These are phyloP conservation scores for Atrina japonica DNA, from an alignment of 2,888 invertebrate genomes.

Conservation along the genomic window DNA sequence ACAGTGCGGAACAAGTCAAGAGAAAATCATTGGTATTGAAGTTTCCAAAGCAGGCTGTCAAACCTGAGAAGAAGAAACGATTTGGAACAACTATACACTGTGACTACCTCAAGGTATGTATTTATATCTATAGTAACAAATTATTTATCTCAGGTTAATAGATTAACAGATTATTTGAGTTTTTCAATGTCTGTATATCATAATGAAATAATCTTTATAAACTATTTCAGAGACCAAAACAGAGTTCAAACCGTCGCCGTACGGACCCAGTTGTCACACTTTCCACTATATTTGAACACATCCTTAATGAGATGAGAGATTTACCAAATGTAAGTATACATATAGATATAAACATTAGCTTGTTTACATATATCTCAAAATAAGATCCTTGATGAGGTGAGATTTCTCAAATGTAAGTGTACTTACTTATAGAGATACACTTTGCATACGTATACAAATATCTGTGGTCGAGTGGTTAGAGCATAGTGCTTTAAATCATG, in stretches of 20 bases:
- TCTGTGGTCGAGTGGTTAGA: too few relatives aligned
- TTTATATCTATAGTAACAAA: neutral
- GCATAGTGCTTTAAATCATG: too few relatives aligned
- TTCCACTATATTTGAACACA: conserved; percentile 93
- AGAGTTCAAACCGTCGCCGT: conserved; percentile 92
- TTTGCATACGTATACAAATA: too few relatives aligned
- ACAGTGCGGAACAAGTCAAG: conserved; percentile 89
- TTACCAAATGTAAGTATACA: conserved; percentile 90
- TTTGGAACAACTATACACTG: conserved; percentile 88
- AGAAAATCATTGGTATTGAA: conserved; percentile 89
- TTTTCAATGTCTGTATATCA: too few relatives aligned
- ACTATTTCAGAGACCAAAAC: conserved; percentile 76
- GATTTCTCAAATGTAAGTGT: too few relatives aligned
- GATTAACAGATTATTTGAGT: too few relatives aligned
- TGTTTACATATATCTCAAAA: too few relatives aligned
- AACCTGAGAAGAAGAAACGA: conserved; percentile 84
- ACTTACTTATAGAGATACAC: too few relatives aligned
- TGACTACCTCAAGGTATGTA: conserved; percentile 88
- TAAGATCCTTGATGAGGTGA: too few relatives aligned
- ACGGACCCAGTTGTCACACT: conserved; percentile 96
- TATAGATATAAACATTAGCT: neutral
- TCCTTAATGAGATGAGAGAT: conserved; percentile 93
- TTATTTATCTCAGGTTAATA: neutral
- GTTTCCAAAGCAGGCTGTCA: conserved; percentile 88
- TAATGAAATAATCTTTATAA: too few relatives aligned